phyloP scores from a whole-genome alignment of 2,113 vertebrate genomes.

The Protomyctophum bolini region DNA sequence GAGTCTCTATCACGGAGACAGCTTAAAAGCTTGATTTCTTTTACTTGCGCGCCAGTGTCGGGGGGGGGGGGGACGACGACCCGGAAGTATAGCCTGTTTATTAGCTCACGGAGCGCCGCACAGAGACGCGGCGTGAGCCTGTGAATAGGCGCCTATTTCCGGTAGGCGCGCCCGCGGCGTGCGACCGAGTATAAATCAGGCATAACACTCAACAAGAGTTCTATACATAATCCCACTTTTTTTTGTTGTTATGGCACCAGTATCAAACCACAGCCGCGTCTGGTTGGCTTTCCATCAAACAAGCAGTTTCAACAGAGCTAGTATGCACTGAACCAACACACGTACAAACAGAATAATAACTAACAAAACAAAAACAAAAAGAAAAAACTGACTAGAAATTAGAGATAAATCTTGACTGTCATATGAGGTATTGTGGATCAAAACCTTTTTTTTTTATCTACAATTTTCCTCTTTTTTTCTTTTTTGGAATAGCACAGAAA shows the following conservation, averaged over 20 bases:
- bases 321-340: conserved; percentile 78
- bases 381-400: conserved; percentile 77
- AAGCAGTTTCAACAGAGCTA: conserved; percentile 75
- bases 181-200: too few relatives aligned
- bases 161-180: too few relatives aligned
- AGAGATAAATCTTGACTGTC: conserved; percentile 84
- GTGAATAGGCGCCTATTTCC: too few relatives aligned
- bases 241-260: conserved; percentile 76
- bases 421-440: conserved; percentile 95
- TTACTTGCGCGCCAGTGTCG: too few relatives aligned
- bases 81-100: too few relatives aligned
- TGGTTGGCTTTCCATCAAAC: conserved; percentile 72
- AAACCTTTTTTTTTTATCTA: conserved; percentile 79
- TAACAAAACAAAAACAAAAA: conserved; percentile 35
- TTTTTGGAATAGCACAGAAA: conserved; percentile 95
- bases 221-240: conserved; percentile 66
- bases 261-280: conserved; percentile 78
- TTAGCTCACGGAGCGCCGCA: too few relatives aligned
- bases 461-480: conserved; percentile 83
- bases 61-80: too few relatives aligned
- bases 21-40: conserved; percentile 31
- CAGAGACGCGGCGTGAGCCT: too few relatives aligned
- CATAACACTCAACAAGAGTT: conserved; percentile 77
- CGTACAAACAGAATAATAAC: conserved; percentile 60
- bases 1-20: conserved; percentile 82